Evolutionary conservation across 2,888 invertebrate genomes (phyloP).

Genomic region (Gastrophysa polygoni): DNA sequence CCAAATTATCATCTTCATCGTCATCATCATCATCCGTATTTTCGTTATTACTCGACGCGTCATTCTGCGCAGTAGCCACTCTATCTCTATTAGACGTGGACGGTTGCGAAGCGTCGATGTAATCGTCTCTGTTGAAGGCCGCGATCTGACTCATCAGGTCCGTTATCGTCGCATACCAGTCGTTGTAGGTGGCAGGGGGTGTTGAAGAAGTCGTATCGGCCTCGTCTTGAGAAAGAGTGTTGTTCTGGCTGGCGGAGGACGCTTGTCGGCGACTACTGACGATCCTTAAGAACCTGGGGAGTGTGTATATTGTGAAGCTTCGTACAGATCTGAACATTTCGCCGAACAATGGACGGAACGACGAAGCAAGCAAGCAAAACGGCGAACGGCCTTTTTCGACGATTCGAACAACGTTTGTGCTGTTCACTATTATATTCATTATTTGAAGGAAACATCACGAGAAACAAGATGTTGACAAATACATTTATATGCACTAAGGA

Average conservation of each 20-base stretch:
- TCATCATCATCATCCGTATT: conserved; percentile 34
- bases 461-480: too few species aligned
- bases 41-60: conserved; percentile 37
- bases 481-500: too few species aligned
- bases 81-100: conserved; percentile 14
- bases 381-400: too few species aligned
- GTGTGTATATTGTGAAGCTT: background rate
- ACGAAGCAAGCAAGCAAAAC: too few species aligned
- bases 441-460: too few species aligned
- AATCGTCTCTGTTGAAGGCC: conserved; percentile 15
- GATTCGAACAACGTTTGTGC: too few species aligned
- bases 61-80: conserved; percentile 9
- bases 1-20: conserved; percentile 16
- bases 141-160: conserved; percentile 29
- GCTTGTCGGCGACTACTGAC: conserved; percentile 31
- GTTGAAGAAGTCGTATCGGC: background rate
- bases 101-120: background rate
- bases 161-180: conserved; percentile 23
- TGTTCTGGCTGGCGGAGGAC: conserved; percentile 6
- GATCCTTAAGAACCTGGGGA: conserved; percentile 37
- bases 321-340: too few species aligned
- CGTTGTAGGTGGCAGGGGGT: conserved; percentile 1
- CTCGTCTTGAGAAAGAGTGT: conserved; percentile 8
- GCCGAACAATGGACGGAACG: too few species aligned
- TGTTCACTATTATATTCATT: too few species aligned